Evolutionary conservation across 2,888 invertebrate genomes (phyloP).

Genomic region (Lithophane socia): DNA sequence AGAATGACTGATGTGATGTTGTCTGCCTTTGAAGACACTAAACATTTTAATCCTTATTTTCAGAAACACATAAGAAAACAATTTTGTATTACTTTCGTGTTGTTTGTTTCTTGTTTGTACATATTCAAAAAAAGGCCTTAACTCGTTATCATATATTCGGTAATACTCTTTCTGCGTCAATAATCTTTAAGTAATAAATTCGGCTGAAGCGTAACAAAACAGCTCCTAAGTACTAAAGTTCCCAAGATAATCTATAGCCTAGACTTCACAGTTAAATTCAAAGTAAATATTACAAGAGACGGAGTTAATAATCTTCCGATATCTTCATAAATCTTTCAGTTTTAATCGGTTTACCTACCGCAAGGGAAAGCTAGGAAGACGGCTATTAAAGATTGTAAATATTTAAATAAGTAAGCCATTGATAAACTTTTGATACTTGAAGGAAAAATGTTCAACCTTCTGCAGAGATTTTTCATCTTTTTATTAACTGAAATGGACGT

Average conservation of each 20-base stretch:
- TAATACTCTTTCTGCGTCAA: constrained; percentile 13
- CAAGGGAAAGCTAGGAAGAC: background rate
- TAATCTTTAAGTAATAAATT: constrained; percentile 10
- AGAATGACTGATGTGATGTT: background rate
- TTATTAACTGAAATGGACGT: constrained; percentile 4
- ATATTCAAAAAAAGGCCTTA: no score
- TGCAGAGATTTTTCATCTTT: background rate
- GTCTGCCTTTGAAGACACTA: background rate
- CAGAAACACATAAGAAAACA: background rate
- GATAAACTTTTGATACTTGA: constrained; percentile 18
- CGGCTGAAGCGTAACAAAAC: constrained; percentile 8
- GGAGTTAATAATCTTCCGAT: constrained; percentile 30
- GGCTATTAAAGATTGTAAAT: constrained; percentile 29
- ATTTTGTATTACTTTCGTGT: background rate
- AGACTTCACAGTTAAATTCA: constrained; percentile 22
- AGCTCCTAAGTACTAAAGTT: constrained; percentile 32
- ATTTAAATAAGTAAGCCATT: constrained; percentile 30
- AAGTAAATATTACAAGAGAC: constrained; percentile 27
- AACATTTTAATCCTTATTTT: background rate
- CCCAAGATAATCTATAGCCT: constrained; percentile 25
- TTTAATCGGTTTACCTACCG: constrained; percentile 35
- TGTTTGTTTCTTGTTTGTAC: background rate
- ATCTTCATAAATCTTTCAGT: constrained; percentile 41
- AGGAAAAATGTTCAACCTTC: constrained; percentile 4
- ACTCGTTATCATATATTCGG: no score